phyloP scores from a whole-genome alignment of 2,888 invertebrate species.

The Rotaria magnacalcarata region DNA sequence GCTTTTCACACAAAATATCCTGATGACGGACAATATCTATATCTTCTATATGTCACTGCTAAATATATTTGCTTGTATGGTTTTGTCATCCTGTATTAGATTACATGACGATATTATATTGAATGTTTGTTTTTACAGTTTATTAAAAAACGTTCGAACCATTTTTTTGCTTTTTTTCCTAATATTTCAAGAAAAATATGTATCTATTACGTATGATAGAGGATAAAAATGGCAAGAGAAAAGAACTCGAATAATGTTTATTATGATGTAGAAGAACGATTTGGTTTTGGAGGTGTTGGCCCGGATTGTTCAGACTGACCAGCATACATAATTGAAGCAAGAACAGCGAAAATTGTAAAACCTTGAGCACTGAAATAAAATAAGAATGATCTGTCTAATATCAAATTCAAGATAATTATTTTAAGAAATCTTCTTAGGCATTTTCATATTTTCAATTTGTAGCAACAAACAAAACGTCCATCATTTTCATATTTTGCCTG shows the following conservation, averaged over 20 bases:
- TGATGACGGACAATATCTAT: background rate
- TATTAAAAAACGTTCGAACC: background rate
- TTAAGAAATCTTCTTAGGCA: background rate
- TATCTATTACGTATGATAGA: background rate
- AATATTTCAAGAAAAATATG: background rate
- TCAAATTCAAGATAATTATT: background rate
- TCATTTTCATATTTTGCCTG: no score
- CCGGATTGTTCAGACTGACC: background rate
- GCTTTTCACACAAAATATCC: background rate
- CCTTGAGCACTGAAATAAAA: constrained; percentile 12
- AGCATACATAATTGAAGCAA: constrained; percentile 31
- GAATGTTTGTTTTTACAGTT: background rate
- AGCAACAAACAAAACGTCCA: no score
- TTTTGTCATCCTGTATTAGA: background rate
- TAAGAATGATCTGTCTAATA: background rate
- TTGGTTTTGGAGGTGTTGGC: background rate
- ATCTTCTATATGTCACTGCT: background rate
- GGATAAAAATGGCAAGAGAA: background rate
- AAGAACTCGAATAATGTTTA: background rate
- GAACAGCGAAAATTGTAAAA: constrained; percentile 28
- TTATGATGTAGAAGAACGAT: background rate
- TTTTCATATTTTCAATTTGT: no score
- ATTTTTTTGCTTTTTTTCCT: background rate
- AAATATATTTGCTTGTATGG: background rate
- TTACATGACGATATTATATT: background rate